Conservation (phyloP, 1,140 invertebrate species). For the Tenebrio molitor region DNA sequence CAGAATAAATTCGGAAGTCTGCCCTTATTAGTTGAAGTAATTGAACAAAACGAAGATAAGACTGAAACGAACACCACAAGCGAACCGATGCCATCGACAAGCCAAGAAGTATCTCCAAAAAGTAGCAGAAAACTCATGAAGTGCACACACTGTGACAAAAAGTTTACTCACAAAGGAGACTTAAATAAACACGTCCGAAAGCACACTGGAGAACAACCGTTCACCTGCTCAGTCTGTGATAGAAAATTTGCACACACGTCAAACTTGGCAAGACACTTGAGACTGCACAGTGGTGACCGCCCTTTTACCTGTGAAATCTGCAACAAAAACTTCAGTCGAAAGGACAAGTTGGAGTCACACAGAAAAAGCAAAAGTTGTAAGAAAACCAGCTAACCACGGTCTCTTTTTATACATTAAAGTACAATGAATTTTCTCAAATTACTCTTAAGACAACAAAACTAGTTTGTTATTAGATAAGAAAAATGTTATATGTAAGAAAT, state of each 20-base stretch:
- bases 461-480: too few species aligned
- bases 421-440: too few species aligned
- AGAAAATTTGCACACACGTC: constrained; percentile 80
- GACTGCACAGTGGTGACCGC: constrained; percentile 74
- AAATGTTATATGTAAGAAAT: too few species aligned
- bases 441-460: too few species aligned
- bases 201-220: constrained; percentile 82
- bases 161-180: constrained; percentile 63
- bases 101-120: constrained; percentile 30
- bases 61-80: background rate
- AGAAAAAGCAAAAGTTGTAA: constrained; percentile 58
- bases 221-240: constrained; percentile 80
- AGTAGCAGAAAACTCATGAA: constrained; percentile 36
- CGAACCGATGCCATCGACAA: constrained; percentile 32
- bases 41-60: constrained; percentile 44
- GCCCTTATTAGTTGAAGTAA: constrained; percentile 43
- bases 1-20: constrained; percentile 41
- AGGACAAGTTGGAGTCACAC: constrained; percentile 76
- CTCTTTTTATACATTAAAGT: too few species aligned
- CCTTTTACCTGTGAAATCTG: constrained; percentile 77
- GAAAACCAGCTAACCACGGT: constrained; percentile 26
- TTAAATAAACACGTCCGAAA: constrained; percentile 77
- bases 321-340: constrained; percentile 78
- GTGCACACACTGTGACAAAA: constrained; percentile 61
- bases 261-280: constrained; percentile 76